Base-by-base conservation (phyloP, 2,888 invertebrate genomes). In the Hetaerina titia region DNA sequence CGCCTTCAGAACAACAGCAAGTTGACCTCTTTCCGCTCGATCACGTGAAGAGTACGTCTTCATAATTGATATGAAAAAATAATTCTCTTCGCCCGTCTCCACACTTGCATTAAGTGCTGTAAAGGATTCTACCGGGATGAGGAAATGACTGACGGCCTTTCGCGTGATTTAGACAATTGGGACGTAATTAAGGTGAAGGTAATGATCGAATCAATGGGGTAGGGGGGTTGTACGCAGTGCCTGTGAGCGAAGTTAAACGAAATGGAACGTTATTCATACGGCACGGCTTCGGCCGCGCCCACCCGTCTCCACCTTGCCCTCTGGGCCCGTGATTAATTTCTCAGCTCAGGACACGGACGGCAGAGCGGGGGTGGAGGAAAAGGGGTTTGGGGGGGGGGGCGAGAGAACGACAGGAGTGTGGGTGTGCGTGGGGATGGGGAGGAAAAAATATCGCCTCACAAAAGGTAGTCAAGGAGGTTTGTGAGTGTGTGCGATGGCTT, bases 211-310 rank as follows among this genome's bases (percentile, higher is more conserved):
- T 90, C 64, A 45, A 22, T 45, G 90, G 56, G 22, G n/a, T n/a
- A 11, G 56, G 8, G 74, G 74, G 74, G 15, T n/a, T 74, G 74
- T n/a, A 25, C 13, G 74, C 11, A 60, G 60, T 60, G 5, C 60
- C 60, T 60, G 15, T 81, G 31, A 31, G 57, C 89, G 58, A 56
- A 92, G 92, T 22, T 74, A 69, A 92, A 69, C 69, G 74, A n/a
- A 56, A 92, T 64, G 92, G 92, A 92, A 74, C 92, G 92, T 92
- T 92, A 92, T 92, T 92, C 92, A 92, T 92, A 92, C 31, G 69
- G 56, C 69, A 92, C 92, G 56, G 56, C 92, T 69, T 22, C 69
- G 92, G 56, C 92, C 92, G 45, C 92, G 92, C 92, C 92, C 92
- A 74, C 56, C 22, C 17, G 74, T 56, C 74, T 57, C 92, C 92